Base-by-base conservation (phyloP, 2,888 invertebrate genomes). In the Boloria selene region DNA sequence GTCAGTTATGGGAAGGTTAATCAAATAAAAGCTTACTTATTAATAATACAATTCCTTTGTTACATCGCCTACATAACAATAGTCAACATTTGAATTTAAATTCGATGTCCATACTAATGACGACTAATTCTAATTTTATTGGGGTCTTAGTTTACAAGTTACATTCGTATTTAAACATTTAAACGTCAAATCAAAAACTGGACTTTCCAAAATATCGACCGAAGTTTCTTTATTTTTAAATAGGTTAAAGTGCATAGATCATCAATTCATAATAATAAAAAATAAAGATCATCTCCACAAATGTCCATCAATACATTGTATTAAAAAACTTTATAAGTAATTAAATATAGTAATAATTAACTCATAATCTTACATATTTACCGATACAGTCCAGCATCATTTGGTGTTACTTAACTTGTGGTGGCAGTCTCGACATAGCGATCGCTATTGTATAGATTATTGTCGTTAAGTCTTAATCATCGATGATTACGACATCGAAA, bases 41-140 rank as follows among this genome's bases (percentile, higher is more conserved):
- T 56, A 18, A 45, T 56, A 45, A 45, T n/a, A 45, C 50, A 50
- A 50, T 50, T 22, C 50, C 50, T 22, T 52, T 4, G 52, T 10
- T 38, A 38, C 52, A n/a, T 52, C n/a, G n/a, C 10, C 10, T 26
- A 52, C 52, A 26, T 52, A 26, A 52, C 31, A 38, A 38, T 38
- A 38, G 31, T 38, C 31, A 17, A 4, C 22, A 22, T 56, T 56
- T n/a, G 18, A 55, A 55, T 55, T 42, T 18, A 56, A 45, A 56
- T 45, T 56, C 44, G 44, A 56, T 45, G 22, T 26, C 4, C 14
- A 18, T 55, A 38, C 18, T 18, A 14, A 14, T 55, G 42, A 4
- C 4, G 7, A 13, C 16, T 53, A 42, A 42, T 38, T 42, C 17
- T 18, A 55, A 16, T 42, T 55, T 44, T 18, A 55, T 55, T 55